A percentile compares a stretch with the other conserved stretches of the same genome.
Evolutionary conservation across 2,113 vertebrate genomes (phyloP).

Genomic region (Toxotes chatareus): DNA sequence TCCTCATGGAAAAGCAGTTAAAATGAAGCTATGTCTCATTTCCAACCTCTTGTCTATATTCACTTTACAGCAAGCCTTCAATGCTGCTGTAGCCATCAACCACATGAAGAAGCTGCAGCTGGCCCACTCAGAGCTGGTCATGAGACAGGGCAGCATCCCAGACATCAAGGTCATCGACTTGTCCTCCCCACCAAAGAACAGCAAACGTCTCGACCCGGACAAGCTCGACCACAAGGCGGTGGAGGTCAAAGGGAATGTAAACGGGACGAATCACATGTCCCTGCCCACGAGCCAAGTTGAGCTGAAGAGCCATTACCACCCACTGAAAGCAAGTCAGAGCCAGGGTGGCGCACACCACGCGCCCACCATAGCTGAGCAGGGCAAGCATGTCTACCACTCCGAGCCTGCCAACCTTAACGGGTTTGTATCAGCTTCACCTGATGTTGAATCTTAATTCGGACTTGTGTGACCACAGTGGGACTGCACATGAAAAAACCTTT

Average conservation of each 20-base stretch:
- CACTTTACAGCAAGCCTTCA: constrained; percentile 91
- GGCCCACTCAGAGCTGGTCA: constrained; percentile 75
- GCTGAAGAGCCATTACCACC: constrained; percentile 69
- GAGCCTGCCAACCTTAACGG: constrained; percentile 85
- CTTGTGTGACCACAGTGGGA: background rate
- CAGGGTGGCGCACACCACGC: constrained; percentile 57
- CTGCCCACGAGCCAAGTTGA: constrained; percentile 52
- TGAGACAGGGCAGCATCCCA: constrained; percentile 62
- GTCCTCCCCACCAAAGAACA: constrained; percentile 60
- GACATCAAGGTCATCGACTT: constrained; percentile 68
- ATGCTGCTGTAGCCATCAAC: constrained; percentile 91
- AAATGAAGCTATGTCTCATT: background rate
- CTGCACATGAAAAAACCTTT: background rate
- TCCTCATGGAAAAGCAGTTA: background rate
- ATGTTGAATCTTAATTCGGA: background rate
- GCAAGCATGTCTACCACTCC: constrained; percentile 82
- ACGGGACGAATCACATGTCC: constrained; percentile 44
- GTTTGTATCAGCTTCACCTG: constrained; percentile 39
- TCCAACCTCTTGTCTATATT: background rate
- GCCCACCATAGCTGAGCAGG: constrained; percentile 73
- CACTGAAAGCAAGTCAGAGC: constrained; percentile 77
- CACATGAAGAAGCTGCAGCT: constrained; percentile 96
- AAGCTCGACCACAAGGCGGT: constrained; percentile 4
- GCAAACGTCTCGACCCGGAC: constrained; percentile 37
- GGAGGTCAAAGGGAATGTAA: background rate